phyloP scores from a whole-genome alignment of 1,140 invertebrate genomes.

The Drosophila subpulchrella region DNA sequence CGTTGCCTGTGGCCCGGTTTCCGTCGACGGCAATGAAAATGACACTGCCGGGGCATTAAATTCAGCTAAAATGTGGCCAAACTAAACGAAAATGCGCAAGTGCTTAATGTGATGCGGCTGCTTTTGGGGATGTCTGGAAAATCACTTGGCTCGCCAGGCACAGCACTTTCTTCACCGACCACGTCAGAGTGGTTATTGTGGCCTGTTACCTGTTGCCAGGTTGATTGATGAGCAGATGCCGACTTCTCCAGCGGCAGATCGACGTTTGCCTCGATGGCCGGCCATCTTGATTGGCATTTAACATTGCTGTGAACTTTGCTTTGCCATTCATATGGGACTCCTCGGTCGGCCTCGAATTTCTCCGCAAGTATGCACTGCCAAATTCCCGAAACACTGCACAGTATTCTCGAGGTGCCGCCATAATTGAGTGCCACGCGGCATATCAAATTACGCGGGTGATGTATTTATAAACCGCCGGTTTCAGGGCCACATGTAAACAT shows the following conservation, averaged over 20 bases:
- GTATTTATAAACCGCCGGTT: constrained; percentile 22
- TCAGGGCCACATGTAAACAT: neutral
- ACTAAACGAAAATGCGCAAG: constrained; percentile 38
- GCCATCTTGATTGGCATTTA: constrained; percentile 72
- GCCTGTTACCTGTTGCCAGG: constrained; percentile 38
- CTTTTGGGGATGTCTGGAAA: constrained; percentile 39
- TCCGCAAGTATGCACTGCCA: constrained; percentile 37
- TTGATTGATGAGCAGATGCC: constrained; percentile 70
- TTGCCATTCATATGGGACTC: constrained; percentile 33
- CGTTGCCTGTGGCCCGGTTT: constrained; percentile 31
- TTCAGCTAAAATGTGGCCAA: constrained; percentile 55
- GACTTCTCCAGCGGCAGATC: constrained; percentile 33
- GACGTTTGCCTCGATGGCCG: constrained; percentile 18
- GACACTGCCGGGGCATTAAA: constrained; percentile 52
- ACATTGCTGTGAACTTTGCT: constrained; percentile 72
- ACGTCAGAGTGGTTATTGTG: constrained; percentile 52
- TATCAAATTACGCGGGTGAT: constrained; percentile 35
- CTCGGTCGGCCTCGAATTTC: constrained; percentile 29
- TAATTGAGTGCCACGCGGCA: constrained; percentile 46
- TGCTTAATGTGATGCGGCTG: constrained; percentile 33
- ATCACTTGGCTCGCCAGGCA: constrained; percentile 28
- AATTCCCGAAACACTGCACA: constrained; percentile 2
- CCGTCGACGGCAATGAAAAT: constrained; percentile 14
- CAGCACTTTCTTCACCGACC: constrained; percentile 48
- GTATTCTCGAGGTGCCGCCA: constrained; percentile 38